A percentile compares a stretch with the other conserved stretches of the same genome.
phyloP scores from a whole-genome alignment of 2,797 vertebrate species.

The Eospalax fontanierii region DNA sequence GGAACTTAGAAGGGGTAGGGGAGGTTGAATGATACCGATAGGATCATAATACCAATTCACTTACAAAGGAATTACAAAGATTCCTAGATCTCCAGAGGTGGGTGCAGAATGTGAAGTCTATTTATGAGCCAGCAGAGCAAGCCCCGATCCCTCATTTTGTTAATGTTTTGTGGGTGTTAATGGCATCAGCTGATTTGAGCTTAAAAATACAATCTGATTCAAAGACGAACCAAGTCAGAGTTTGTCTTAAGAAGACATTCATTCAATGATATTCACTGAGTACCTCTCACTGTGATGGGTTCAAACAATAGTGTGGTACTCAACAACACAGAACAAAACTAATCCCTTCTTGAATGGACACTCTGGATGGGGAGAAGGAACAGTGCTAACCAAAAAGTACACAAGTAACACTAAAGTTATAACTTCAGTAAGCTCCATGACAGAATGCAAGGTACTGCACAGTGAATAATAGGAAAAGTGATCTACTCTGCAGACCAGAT shows the following conservation, averaged over 20 bases:
- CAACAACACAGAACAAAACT: background rate
- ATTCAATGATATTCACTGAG: background rate
- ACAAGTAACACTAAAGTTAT: background rate
- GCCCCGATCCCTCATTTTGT: background rate
- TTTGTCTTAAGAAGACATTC: background rate
- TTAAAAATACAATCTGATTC: background rate
- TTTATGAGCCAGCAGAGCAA: background rate
- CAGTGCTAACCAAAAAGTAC: background rate
- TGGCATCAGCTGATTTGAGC: background rate
- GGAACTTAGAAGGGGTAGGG: background rate
- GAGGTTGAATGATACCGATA: background rate
- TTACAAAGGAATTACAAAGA: conserved; percentile 28
- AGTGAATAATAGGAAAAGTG: background rate
- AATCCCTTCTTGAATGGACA: background rate
- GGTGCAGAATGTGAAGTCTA: no score
- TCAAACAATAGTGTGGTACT: background rate
- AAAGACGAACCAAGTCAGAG: background rate
- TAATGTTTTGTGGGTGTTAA: background rate
- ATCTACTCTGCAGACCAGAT: background rate
- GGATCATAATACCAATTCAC: background rate
- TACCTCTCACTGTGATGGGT: background rate
- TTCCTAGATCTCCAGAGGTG: background rate
- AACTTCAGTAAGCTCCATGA: background rate
- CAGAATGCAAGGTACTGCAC: background rate
- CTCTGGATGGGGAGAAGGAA: background rate